phyloP scores from a whole-genome alignment of 2,113 vertebrate species.

The Mellivora capensis region DNA sequence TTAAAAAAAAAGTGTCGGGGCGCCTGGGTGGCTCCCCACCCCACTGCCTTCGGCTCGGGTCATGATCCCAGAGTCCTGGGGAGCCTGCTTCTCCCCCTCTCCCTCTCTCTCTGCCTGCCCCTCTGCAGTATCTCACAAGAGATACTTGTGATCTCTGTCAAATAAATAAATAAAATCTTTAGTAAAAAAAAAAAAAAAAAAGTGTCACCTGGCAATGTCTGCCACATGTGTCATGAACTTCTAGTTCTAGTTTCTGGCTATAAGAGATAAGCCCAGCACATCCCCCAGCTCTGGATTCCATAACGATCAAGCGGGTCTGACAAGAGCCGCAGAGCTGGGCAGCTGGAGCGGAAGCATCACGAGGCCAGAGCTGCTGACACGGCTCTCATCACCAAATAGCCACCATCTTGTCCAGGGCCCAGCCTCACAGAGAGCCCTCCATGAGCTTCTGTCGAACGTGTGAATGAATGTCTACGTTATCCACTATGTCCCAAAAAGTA shows the following conservation, averaged over 20 bases:
- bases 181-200: not conserved
- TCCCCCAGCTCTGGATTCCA: not conserved
- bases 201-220: not conserved
- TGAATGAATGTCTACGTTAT: not conserved
- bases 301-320: not conserved
- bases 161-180: not conserved
- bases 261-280: not conserved
- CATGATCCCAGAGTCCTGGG: no score
- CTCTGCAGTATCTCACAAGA: no score
- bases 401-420: not conserved
- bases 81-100: no score
- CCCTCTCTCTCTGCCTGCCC: no score
- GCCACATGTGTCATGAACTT: not conserved
- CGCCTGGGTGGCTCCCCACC: no score
- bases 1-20: no score
- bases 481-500: not conserved
- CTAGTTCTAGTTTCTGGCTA: conserved; percentile 7
- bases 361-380: not conserved
- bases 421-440: not conserved
- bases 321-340: not conserved
- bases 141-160: no score
- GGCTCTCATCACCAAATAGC: not conserved
- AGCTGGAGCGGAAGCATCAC: not conserved
- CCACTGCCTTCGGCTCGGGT: no score
- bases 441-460: not conserved